phyloP scores from a whole-genome alignment of 2,797 vertebrate species.

The Notoglanidium macrostoma region DNA sequence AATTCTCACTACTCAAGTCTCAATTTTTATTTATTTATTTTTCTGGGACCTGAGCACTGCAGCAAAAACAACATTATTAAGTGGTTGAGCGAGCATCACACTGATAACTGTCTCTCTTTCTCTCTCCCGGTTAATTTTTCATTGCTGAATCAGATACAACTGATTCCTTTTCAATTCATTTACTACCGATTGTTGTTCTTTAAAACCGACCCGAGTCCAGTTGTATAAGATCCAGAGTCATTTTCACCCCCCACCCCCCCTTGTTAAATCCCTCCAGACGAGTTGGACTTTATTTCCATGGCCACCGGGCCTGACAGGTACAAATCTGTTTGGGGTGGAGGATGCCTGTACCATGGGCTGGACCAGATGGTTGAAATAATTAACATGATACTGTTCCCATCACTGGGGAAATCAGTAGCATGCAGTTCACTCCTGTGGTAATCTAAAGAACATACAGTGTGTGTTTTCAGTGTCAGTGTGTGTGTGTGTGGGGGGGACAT shows the following conservation, averaged over 20 bases:
- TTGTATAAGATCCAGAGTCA: constrained; percentile 79
- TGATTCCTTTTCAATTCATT: background rate
- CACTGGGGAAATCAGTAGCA: constrained; percentile 81
- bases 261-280: constrained; percentile 75
- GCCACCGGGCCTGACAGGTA: constrained; percentile 80
- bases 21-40: background rate
- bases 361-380: constrained; percentile 86
- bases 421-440: constrained; percentile 79
- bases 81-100: background rate
- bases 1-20: background rate
- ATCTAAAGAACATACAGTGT: constrained; percentile 74
- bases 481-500: constrained; percentile 14
- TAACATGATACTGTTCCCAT: constrained; percentile 84
- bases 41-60: background rate
- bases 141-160: background rate
- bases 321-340: constrained; percentile 78
- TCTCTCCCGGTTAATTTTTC: background rate
- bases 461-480: constrained; percentile 33
- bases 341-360: constrained; percentile 69
- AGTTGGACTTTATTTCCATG: constrained; percentile 70
- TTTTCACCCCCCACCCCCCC: constrained; percentile 76
- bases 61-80: too few relatives aligned
- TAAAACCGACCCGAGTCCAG: constrained; percentile 46
- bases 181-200: background rate
- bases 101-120: background rate